Percentiles rank a stretch among this genome's conserved stretches.
These are phyloP conservation scores for Popillia japonica DNA, from an alignment of 1,140 invertebrate species.

Conservation along the genomic window DNA sequence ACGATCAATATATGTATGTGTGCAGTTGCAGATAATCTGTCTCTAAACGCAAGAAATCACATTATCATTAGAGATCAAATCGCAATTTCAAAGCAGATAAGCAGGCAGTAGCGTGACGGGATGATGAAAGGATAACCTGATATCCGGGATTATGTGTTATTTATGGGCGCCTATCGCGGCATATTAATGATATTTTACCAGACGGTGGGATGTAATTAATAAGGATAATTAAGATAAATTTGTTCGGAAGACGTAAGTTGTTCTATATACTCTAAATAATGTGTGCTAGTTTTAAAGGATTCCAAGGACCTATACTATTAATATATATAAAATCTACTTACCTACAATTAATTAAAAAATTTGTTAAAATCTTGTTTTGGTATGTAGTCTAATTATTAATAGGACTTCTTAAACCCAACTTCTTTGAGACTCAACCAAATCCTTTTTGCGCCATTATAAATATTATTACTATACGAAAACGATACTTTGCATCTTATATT, in stretches of 20 bases:
- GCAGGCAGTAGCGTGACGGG: constrained; percentile 1
- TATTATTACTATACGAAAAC: too few species aligned
- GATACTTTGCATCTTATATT: too few species aligned
- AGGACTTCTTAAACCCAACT: too few species aligned
- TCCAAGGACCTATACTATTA: too few species aligned
- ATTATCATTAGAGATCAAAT: not conserved
- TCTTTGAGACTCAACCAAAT: too few species aligned
- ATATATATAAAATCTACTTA: too few species aligned
- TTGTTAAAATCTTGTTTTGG: too few species aligned
- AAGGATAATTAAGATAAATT: constrained; percentile 30
- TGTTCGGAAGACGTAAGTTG: not conserved
- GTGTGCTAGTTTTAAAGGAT: too few species aligned
- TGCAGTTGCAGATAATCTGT: not conserved
- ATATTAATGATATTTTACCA: constrained; percentile 14
- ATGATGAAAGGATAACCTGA: constrained; percentile 26
- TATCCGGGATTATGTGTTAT: constrained; percentile 9
- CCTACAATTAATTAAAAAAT: too few species aligned
- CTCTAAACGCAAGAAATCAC: not conserved
- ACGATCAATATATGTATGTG: not conserved
- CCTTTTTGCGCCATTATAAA: too few species aligned
- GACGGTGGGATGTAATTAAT: constrained; percentile 7
- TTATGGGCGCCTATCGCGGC: not conserved
- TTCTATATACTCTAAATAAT: not conserved
- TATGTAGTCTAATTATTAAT: too few species aligned
- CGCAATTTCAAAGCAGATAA: constrained; percentile 20